A percentile compares a stretch with the other conserved stretches of the same genome.
phyloP scores from a whole-genome alignment of 2,797 vertebrate species.

The Borostomias antarcticus region DNA sequence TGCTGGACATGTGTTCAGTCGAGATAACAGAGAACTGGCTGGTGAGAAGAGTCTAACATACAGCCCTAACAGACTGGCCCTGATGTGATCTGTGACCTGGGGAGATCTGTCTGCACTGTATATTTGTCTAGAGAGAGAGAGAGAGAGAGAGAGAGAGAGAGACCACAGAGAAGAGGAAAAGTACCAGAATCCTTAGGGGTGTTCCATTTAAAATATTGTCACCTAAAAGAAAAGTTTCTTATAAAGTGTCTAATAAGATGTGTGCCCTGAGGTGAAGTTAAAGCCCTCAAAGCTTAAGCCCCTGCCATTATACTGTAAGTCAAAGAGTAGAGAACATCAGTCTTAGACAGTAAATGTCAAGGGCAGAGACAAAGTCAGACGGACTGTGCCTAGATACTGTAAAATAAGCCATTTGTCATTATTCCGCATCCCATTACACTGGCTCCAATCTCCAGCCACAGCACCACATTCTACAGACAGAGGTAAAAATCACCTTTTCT shows the following conservation, averaged over 20 bases:
- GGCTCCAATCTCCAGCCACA: constrained; percentile 57
- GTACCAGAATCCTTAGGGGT: too few relatives aligned
- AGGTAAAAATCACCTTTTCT: constrained; percentile 35
- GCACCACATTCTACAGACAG: constrained; percentile 46
- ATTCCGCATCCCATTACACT: constrained; percentile 66
- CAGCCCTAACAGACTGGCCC: constrained; percentile 33
- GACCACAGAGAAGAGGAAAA: not conserved
- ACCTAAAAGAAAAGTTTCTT: not conserved
- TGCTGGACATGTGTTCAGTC: constrained; percentile 51
- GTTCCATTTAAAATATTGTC: not conserved
- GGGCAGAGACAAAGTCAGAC: constrained; percentile 70
- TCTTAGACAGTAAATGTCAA: constrained; percentile 68
- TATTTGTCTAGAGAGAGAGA: constrained; percentile 8
- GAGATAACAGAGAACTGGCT: constrained; percentile 44
- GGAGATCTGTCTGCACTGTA: constrained; percentile 29
- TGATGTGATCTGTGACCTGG: constrained; percentile 44
- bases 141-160: not conserved
- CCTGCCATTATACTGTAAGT: constrained; percentile 50
- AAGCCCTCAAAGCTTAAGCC: constrained; percentile 33
- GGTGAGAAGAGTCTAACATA: constrained; percentile 16
- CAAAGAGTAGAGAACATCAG: constrained; percentile 50
- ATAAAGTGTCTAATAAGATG: constrained; percentile 2
- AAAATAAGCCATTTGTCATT: constrained; percentile 75
- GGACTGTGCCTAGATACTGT: constrained; percentile 59
- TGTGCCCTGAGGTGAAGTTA: not conserved